phyloP scores from a whole-genome alignment of 2,888 invertebrate genomes.

The Cerastis leucographa region DNA sequence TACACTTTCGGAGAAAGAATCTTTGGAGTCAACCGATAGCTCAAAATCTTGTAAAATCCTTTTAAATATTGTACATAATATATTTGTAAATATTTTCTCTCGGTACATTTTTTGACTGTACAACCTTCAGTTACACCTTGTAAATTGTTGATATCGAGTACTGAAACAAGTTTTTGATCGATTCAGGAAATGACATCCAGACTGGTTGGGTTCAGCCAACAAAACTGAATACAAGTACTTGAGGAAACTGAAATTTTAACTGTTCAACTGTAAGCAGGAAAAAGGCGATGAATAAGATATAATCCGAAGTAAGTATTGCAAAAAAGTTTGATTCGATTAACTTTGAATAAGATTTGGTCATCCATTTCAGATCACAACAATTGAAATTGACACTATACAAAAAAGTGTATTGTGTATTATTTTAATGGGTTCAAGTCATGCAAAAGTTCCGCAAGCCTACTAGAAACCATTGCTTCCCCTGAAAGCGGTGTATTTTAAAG shows the following conservation, averaged over 20 bases:
- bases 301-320: neutral
- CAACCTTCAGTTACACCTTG: slow-evolving; percentile 43
- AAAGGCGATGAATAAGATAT: neutral
- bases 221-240: neutral
- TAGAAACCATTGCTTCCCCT: neutral
- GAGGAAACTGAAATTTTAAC: neutral
- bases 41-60: neutral
- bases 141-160: slow-evolving; percentile 32
- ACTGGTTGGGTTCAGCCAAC: slow-evolving; percentile 8
- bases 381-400: slow-evolving; percentile 26
- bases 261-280: neutral
- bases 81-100: neutral
- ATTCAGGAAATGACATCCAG: slow-evolving; percentile 46
- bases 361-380: slow-evolving; percentile 23
- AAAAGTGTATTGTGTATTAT: slow-evolving; percentile 13
- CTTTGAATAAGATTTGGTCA: slow-evolving; percentile 25
- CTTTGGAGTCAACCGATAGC: neutral
- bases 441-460: slow-evolving; percentile 7
- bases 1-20: slow-evolving; percentile 15
- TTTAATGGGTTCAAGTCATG: slow-evolving; percentile 29
- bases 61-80: neutral
- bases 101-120: slow-evolving; percentile 9
- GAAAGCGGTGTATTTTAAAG: neutral
- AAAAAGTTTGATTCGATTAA: slow-evolving; percentile 24
- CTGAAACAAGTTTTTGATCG: slow-evolving; percentile 50